Conservation (phyloP, 2,113 vertebrate genomes). For the Leuciscus idus region DNA sequence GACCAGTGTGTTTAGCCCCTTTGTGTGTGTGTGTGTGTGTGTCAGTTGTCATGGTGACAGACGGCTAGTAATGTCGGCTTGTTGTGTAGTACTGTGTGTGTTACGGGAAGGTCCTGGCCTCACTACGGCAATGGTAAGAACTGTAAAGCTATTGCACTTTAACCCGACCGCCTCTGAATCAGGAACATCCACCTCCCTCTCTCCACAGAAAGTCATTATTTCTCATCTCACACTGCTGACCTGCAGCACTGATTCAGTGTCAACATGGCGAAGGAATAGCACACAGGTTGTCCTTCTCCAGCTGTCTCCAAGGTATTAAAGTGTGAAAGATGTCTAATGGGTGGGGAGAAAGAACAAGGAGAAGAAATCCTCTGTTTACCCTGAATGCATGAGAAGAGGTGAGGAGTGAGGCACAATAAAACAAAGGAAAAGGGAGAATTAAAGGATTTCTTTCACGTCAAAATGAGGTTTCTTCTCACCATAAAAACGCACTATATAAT, state of each 20-base stretch:
- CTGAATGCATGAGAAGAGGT: constrained; percentile 35
- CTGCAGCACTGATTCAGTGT: constrained; percentile 59
- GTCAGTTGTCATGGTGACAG: constrained; percentile 38
- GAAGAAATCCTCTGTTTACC: constrained; percentile 59
- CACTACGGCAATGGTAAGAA: constrained; percentile 45
- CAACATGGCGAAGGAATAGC: constrained; percentile 53
- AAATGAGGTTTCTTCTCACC: background rate
- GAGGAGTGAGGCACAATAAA: background rate
- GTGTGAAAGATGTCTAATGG: constrained; percentile 55
- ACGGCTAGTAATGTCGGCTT: background rate
- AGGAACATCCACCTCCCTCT: background rate
- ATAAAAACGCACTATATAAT: background rate
- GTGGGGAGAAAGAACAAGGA: constrained; percentile 20
- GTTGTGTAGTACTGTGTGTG: constrained; percentile 2
- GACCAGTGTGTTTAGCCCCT: background rate
- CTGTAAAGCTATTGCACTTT: constrained; percentile 46
- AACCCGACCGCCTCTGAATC: constrained; percentile 26
- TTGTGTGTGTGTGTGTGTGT: constrained; percentile 18
- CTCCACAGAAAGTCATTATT: constrained; percentile 65
- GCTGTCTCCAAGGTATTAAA: constrained; percentile 61
- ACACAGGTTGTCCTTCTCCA: constrained; percentile 51
- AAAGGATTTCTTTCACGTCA: background rate
- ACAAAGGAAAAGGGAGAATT: background rate
- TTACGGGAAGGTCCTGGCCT: constrained; percentile 8
- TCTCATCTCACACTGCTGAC: constrained; percentile 51